Conservation (phyloP, 2,113 vertebrate species). For the Setophaga coronata region DNA sequence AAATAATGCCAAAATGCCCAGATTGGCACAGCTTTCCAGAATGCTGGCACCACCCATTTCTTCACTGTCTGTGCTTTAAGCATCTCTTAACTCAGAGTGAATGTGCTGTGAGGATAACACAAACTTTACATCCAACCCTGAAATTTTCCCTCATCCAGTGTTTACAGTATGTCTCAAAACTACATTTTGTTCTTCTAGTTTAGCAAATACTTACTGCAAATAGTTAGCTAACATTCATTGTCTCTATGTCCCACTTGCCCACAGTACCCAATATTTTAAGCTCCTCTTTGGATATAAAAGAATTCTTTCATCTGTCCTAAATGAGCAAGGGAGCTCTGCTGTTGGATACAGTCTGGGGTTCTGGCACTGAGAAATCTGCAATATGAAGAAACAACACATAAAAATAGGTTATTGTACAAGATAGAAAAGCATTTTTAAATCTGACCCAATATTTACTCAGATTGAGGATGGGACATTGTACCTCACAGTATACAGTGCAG, state of each 20-base stretch:
- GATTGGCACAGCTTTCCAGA: not conserved
- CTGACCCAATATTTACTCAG: not conserved
- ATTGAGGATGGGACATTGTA: not conserved
- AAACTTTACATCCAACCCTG: not conserved
- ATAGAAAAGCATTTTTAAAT: not conserved
- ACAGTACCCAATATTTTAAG: not conserved
- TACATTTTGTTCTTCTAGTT: not conserved
- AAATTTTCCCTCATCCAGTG: not conserved
- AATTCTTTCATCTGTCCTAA: not conserved
- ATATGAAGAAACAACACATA: not conserved
- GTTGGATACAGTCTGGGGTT: not conserved
- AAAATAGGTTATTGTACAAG: not conserved
- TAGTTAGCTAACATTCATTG: not conserved
- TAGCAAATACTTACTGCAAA: not conserved
- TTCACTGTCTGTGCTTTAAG: not conserved
- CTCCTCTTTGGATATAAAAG: not conserved
- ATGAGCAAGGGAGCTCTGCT: not conserved
- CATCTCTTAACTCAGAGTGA: not conserved
- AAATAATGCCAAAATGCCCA: not conserved
- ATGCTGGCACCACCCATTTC: not conserved
- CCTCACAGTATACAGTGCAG: not conserved
- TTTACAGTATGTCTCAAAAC: not conserved
- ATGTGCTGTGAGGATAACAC: not conserved
- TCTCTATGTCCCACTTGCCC: not conserved
- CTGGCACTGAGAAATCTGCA: not conserved